phyloP scores from a whole-genome alignment of 2,797 vertebrate genomes.

The Ptychadena robeensis region DNA sequence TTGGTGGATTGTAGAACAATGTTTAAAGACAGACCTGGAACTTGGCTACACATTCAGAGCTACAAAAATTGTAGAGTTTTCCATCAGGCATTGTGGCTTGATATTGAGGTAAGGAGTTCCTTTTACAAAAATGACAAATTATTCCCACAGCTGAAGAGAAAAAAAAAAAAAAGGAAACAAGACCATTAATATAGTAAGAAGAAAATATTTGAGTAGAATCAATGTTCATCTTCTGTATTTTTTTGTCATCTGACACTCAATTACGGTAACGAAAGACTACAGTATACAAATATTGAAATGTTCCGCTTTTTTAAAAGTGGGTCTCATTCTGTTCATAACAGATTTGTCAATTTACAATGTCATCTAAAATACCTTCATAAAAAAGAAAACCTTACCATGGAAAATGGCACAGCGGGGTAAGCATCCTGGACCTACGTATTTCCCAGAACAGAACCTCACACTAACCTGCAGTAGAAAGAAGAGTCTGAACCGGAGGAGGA shows the following conservation, averaged over 20 bases:
- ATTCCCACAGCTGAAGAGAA: conserved; percentile 86
- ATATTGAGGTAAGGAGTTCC: conserved; percentile 94
- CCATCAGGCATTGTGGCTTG: conserved; percentile 97
- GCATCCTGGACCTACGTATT: background rate
- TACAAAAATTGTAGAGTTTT: conserved; percentile 95
- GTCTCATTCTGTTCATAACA: too few relatives aligned
- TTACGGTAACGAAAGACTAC: too few relatives aligned
- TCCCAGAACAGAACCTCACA: conserved; percentile 54
- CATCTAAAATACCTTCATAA: too few relatives aligned
- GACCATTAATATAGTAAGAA: background rate
- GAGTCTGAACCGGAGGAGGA: conserved; percentile 8
- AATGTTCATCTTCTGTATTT: too few relatives aligned
- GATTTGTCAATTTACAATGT: too few relatives aligned
- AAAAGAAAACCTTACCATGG: too few relatives aligned
- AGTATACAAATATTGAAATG: too few relatives aligned
- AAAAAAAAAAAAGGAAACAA: conserved; percentile 50
- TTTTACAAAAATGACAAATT: conserved; percentile 97
- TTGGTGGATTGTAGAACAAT: background rate
- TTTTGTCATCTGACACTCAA: too few relatives aligned
- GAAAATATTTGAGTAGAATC: too few relatives aligned
- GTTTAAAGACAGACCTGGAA: conserved; percentile 86
- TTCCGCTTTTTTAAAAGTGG: too few relatives aligned
- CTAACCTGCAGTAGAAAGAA: conserved; percentile 73
- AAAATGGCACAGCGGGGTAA: background rate
- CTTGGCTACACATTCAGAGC: conserved; percentile 96